These are phyloP conservation scores for Arnoldichthys spilopterus DNA, from an alignment of 2,797 vertebrate species.

Conservation along the genomic window DNA sequence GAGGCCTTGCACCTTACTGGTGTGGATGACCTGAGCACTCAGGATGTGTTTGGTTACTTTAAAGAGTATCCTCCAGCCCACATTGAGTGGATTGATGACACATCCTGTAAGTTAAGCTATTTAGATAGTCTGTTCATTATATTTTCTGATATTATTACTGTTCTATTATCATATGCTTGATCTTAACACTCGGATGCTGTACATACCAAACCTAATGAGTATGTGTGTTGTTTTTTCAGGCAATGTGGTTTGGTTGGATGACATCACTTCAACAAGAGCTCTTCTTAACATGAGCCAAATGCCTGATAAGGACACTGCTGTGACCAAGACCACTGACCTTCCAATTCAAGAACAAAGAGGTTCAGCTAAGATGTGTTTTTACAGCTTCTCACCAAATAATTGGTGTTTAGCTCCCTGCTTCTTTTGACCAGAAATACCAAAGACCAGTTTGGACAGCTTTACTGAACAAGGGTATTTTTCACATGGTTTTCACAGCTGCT, in stretches of 20 bases:
- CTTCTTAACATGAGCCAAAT: slow-evolving; percentile 91
- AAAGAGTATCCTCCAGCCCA: slow-evolving; percentile 95
- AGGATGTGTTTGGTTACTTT: slow-evolving; percentile 94
- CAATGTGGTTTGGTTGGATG: slow-evolving; percentile 98
- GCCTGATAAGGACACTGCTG: slow-evolving; percentile 78
- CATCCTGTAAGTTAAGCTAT: slow-evolving; percentile 86
- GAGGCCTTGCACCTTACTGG: slow-evolving; percentile 91
- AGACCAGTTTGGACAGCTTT: background rate
- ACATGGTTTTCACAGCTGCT: slow-evolving; percentile 51
- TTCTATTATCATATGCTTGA: background rate
- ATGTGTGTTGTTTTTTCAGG: slow-evolving; percentile 70
- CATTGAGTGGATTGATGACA: slow-evolving; percentile 97
- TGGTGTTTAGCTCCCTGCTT: background rate
- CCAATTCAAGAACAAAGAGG: slow-evolving; percentile 67
- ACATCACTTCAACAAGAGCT: slow-evolving; percentile 90
- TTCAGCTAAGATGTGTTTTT: slow-evolving; percentile 26
- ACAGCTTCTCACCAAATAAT: background rate
- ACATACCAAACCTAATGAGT: background rate
- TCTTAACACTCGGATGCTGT: background rate
- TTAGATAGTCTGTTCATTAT: background rate
- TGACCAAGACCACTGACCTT: slow-evolving; percentile 63
- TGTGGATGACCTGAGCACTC: slow-evolving; percentile 97
- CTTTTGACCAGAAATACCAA: no score
- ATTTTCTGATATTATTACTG: background rate
- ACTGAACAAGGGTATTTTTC: background rate